Evolutionary conservation across 2,888 invertebrate genomes (phyloP).

Genomic region (Drosophila helvetica): DNA sequence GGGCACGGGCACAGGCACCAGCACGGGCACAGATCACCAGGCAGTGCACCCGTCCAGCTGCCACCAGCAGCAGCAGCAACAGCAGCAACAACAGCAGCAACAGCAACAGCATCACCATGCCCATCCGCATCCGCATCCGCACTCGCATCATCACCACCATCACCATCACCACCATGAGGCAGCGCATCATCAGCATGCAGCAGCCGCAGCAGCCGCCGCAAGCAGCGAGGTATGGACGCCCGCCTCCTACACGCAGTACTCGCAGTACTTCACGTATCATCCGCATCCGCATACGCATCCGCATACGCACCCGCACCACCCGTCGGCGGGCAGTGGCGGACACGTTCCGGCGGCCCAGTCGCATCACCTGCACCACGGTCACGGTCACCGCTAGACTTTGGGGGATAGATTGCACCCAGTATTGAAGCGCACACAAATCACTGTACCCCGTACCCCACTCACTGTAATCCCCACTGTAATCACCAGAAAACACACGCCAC

Average conservation of each 20-base stretch:
- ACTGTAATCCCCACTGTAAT: conserved; percentile 12
- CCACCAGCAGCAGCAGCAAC: conserved; percentile 32
- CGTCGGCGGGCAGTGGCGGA: conserved; percentile 45
- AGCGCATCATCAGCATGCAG: conserved; percentile 41
- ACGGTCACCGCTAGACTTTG: conserved; percentile 83
- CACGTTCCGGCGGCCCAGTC: conserved; percentile 72
- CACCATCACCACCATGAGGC: conserved; percentile 59
- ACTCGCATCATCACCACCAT: conserved; percentile 54
- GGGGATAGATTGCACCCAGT: conserved; percentile 46
- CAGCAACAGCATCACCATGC: conserved; percentile 44
- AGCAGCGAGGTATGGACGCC: conserved; percentile 87
- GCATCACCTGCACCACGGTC: conserved; percentile 81
- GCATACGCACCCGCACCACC: conserved; percentile 79
- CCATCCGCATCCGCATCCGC: conserved; percentile 62
- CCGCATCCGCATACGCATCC: conserved; percentile 76
- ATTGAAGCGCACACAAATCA: conserved; percentile 39
- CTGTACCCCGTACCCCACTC: conserved; percentile 2
- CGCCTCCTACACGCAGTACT: conserved; percentile 86
- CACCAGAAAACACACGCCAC: conserved; percentile 24
- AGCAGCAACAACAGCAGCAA: conserved; percentile 44
- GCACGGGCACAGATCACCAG: conserved; percentile 46
- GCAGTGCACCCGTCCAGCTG: conserved; percentile 47
- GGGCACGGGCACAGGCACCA: conserved; percentile 33
- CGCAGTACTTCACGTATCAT: conserved; percentile 88
- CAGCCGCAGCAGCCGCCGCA: conserved; percentile 45